A percentile compares a stretch with the other conserved stretches of the same genome.
Conservation (phyloP, 2,888 invertebrate species). For the Lampropteryx suffumata region DNA sequence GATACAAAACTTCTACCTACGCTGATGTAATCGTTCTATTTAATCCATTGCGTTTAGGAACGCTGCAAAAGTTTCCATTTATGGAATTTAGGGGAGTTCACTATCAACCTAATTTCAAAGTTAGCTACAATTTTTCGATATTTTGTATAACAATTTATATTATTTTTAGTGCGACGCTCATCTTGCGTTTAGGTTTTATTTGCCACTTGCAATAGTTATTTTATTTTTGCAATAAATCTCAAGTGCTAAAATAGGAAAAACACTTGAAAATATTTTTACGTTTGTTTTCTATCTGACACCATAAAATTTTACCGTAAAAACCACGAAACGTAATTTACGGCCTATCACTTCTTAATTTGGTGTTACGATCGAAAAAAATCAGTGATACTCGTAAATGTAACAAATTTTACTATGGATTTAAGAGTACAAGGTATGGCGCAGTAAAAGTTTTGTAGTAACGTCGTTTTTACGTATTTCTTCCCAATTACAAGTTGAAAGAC, state of each 20-base stretch:
- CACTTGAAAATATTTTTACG: constrained; percentile 32
- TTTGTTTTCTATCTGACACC: constrained; percentile 33
- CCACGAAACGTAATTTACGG: constrained; percentile 31
- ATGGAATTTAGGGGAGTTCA: constrained; percentile 23
- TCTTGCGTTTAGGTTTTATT: constrained; percentile 9
- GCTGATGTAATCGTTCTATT: constrained; percentile 64
- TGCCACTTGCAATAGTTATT: constrained; percentile 10
- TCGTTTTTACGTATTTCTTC: constrained; percentile 61
- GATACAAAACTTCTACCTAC: constrained; percentile 67
- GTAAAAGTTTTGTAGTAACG: constrained; percentile 51
- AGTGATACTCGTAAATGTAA: constrained; percentile 24
- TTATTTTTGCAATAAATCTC: constrained; percentile 24
- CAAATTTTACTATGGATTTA: constrained; percentile 25
- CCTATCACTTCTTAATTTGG: constrained; percentile 34
- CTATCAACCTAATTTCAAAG: constrained; percentile 23
- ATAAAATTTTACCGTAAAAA: constrained; percentile 35
- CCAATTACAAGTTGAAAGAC: constrained; percentile 72
- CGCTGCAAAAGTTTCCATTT: constrained; percentile 43
- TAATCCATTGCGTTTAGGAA: constrained; percentile 55
- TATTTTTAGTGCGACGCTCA: not conserved
- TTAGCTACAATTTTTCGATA: constrained; percentile 9
- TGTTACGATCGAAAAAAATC: constrained; percentile 31
- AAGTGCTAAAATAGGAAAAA: constrained; percentile 30
- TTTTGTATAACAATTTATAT: constrained; percentile 1
- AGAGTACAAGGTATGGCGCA: constrained; percentile 18